Evolutionary conservation across 2,888 invertebrate genomes (phyloP), one percentile per base, ranked within the genome.

Genomic region (Troides oblongomaculatus): DNA sequence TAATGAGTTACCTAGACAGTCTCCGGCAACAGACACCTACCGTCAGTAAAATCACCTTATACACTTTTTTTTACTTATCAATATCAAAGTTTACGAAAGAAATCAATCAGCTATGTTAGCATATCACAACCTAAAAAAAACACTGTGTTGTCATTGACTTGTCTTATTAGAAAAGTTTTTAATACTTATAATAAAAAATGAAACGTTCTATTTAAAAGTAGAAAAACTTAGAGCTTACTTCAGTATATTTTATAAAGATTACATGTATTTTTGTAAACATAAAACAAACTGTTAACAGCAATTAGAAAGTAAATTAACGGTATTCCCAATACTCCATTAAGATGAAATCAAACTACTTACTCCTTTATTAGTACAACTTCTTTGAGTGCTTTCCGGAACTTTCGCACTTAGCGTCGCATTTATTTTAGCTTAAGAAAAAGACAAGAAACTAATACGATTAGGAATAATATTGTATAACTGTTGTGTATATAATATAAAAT

Each of bases 381-480:
- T 39, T 66, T 62, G 56, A 66, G 66, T 66, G 66, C 66, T 66
- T 61, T 66, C 53, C 23, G 21, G 43, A 64, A 66, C 36, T 61
- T 18, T 23, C 14, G 61, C 66, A 14, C 46, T 62, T 62, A 46
- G 62, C 10, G 57, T 21, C 23, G 10, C 30, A 25, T 59, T 59
- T 30, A 59, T 30, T 59, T 59, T 57, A 57, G 57, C 57, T 57
- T 57, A 57, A 57, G 57, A 21, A 21, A 57, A 21, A 21, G 57
- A 21, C 57, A 57, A 57, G 57, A 50, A 50, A 17, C 50, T 57
- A 6, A 57, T 21, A 5, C 4, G 57, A 57, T 21, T n/a, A 57
- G 21, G 21, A 23, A 4, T 21, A 57, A 23, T 57, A 57, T 21
- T 57, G n/a, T 57, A 21, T 2, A 57, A 21, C 30, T 30, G 30